Evolutionary conservation across 1,140 invertebrate genomes (phyloP).

Genomic region (Drosophila parvula): DNA sequence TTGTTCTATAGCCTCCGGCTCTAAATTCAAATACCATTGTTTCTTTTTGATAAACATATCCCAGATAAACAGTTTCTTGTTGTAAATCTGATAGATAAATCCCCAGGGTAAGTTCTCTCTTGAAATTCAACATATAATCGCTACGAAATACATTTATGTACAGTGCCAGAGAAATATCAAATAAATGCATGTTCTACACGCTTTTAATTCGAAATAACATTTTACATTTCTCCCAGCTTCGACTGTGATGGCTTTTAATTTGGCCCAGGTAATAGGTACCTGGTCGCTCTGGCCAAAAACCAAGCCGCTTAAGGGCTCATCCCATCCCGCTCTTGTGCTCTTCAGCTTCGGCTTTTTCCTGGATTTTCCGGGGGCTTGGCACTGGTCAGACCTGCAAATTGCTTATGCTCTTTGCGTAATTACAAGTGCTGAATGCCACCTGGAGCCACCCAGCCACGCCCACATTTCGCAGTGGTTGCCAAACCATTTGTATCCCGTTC

Average conservation of each 20-base stretch:
- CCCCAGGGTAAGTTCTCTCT: not conserved
- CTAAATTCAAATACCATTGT: not conserved
- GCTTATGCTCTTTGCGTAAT: constrained; percentile 78
- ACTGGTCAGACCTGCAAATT: constrained; percentile 57
- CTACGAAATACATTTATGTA: not conserved
- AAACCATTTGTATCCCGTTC: constrained; percentile 41
- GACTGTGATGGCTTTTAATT: constrained; percentile 27
- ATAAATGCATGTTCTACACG: not conserved
- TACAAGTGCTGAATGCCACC: constrained; percentile 44
- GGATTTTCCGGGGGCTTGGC: constrained; percentile 20
- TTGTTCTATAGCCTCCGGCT: not conserved
- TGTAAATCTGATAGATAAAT: not conserved
- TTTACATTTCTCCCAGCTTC: constrained; percentile 10
- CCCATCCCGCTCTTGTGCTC: not conserved
- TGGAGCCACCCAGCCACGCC: constrained; percentile 13
- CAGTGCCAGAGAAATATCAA: not conserved
- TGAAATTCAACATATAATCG: not conserved
- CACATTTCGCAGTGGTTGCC: constrained; percentile 17
- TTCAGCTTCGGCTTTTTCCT: constrained; percentile 10
- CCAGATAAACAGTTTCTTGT: not conserved
- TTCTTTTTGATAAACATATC: constrained; percentile 3
- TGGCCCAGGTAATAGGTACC: not conserved
- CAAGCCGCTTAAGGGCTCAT: constrained; percentile 47
- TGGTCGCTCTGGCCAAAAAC: constrained; percentile 23
- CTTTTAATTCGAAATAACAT: constrained; percentile 5